Conservation (phyloP, 2,888 invertebrate species). For the Melanophora roralis region DNA sequence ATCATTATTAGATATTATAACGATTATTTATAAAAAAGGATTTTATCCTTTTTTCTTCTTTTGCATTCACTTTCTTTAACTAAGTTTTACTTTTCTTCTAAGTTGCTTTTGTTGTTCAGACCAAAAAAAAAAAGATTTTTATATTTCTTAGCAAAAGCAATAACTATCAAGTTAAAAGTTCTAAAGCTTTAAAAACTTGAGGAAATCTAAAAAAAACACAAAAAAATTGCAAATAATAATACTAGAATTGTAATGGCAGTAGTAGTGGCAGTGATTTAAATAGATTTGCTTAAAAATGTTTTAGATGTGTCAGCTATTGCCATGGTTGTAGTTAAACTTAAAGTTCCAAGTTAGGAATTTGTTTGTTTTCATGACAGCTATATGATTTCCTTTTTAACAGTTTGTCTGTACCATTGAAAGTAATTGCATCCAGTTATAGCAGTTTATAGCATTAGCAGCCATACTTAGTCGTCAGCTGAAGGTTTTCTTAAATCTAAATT, state of each 20-base stretch:
- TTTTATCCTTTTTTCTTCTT: conserved; percentile 17
- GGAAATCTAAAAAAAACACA: not conserved
- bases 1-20: conserved; percentile 44
- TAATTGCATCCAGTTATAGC: not conserved
- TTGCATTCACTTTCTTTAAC: not conserved
- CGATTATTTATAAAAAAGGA: conserved; percentile 34
- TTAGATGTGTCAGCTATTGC: too few relatives aligned
- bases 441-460: conserved; percentile 16
- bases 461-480: not conserved
- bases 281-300: too few relatives aligned
- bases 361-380: conserved; percentile 1
- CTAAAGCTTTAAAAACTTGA: conserved; percentile 9
- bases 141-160: not conserved
- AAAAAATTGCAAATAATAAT: conserved; percentile 23
- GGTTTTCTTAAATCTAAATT: conserved; percentile 25
- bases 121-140: conserved; percentile 4
- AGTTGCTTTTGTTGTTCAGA: conserved; percentile 7
- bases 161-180: conserved; percentile 18
- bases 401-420: not conserved
- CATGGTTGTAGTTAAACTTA: not conserved
- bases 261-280: not conserved
- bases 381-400: conserved; percentile 24
- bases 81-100: not conserved
- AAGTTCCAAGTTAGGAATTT: not conserved
- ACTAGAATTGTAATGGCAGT: not conserved